Evolutionary conservation across 2,797 vertebrate species (phyloP).

Genomic region (Halcyon chelicuti): DNA sequence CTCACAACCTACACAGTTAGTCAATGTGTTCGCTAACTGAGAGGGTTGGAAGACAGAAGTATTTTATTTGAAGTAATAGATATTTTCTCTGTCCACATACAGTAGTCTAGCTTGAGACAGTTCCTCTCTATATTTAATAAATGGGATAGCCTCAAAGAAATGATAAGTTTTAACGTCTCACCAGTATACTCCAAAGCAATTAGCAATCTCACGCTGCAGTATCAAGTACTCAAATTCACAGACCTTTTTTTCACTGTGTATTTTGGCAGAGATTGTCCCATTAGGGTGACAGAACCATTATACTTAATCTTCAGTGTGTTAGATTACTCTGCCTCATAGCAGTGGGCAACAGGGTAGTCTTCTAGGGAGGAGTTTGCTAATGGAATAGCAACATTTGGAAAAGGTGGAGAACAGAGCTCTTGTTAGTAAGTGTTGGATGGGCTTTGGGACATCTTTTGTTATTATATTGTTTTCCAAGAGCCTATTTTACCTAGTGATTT

Average conservation of each 20-base stretch:
- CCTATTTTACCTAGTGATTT: not conserved
- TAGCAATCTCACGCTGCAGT: not conserved
- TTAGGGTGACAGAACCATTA: not conserved
- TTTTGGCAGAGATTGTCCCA: not conserved
- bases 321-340: not conserved
- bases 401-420: not conserved
- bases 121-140: not conserved
- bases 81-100: not conserved
- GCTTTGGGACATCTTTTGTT: not conserved
- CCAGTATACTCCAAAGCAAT: not conserved
- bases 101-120: not conserved
- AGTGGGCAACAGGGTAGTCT: not conserved
- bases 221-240: not conserved
- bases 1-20: not conserved
- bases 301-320: not conserved
- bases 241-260: not conserved
- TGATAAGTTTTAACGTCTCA: not conserved
- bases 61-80: conserved; percentile 23
- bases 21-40: not conserved
- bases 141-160: not conserved
- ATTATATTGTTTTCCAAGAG: not conserved
- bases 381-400: not conserved
- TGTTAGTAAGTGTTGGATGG: not conserved
- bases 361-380: not conserved
- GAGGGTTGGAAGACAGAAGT: not conserved